A percentile compares a stretch with the other conserved stretches of the same genome.
These are phyloP conservation scores for Muntiacus muntjak DNA, from an alignment of 2,113 vertebrate species.

Conservation along the genomic window DNA sequence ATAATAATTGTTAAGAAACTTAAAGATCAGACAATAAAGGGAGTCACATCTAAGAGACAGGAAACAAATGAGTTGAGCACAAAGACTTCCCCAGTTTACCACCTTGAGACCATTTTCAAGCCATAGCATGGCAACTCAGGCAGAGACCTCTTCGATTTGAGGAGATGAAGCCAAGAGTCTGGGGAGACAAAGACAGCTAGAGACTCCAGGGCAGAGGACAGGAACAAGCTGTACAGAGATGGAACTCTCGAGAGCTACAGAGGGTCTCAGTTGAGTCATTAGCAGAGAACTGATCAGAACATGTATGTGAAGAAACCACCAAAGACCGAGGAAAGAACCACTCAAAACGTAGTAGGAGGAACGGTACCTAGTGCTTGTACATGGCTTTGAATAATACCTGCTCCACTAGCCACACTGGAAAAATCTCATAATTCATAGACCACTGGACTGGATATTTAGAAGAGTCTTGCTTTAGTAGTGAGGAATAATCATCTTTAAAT, in stretches of 20 bases:
- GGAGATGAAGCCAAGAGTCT: background rate
- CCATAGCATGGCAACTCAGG: background rate
- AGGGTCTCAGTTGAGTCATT: background rate
- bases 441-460: background rate
- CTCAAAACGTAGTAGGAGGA: background rate
- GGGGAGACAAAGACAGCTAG: background rate
- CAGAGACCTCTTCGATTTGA: background rate
- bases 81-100: background rate
- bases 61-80: background rate
- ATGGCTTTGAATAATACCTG: background rate
- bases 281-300: background rate
- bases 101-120: background rate
- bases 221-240: too few relatives aligned
- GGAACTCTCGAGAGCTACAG: background rate
- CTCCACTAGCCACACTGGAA: background rate
- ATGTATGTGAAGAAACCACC: background rate
- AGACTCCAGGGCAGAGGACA: background rate
- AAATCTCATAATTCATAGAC: background rate
- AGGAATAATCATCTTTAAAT: background rate
- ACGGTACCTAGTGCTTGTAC: fast-evolving
- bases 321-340: background rate
- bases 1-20: background rate
- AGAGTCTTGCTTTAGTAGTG: background rate
- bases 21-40: background rate
- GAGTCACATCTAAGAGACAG: background rate